Conservation (phyloP, 2,888 invertebrate species). For the Coleophora flavipennella region DNA sequence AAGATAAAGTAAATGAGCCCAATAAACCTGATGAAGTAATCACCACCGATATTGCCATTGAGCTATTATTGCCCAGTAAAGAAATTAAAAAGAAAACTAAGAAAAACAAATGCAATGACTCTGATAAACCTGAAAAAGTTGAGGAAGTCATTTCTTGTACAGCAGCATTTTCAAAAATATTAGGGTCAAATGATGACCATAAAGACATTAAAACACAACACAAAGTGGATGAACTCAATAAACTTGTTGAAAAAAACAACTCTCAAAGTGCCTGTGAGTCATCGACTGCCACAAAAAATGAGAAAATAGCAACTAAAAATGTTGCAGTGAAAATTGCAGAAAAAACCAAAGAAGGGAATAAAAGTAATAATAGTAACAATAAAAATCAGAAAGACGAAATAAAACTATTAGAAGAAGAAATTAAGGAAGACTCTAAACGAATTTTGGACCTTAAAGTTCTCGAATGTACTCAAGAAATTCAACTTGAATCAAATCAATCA, state of each 20-base stretch:
- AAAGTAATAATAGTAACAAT: conserved; percentile 19
- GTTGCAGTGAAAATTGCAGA: background rate
- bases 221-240: conserved; percentile 3
- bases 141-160: conserved; percentile 40
- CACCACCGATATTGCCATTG: background rate
- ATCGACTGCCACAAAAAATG: background rate
- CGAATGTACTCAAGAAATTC: no score
- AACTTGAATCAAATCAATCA: no score
- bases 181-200: conserved; percentile 24
- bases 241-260: background rate
- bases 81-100: conserved; percentile 61
- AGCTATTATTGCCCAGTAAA: no score
- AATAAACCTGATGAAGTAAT: conserved; percentile 1
- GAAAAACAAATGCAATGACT: conserved; percentile 51
- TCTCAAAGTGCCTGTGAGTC: background rate
- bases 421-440: conserved; percentile 4
- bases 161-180: conserved; percentile 39
- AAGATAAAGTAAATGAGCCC: conserved; percentile 3
- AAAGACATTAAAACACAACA: conserved; percentile 7
- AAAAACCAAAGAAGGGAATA: conserved; percentile 5
- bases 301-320: background rate
- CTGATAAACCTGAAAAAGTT: conserved; percentile 44
- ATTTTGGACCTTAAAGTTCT: no score
- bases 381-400: conserved; percentile 32
- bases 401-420: conserved; percentile 11